Evolutionary conservation across 2,888 invertebrate species (phyloP).

Genomic region (Folsomia candida): DNA sequence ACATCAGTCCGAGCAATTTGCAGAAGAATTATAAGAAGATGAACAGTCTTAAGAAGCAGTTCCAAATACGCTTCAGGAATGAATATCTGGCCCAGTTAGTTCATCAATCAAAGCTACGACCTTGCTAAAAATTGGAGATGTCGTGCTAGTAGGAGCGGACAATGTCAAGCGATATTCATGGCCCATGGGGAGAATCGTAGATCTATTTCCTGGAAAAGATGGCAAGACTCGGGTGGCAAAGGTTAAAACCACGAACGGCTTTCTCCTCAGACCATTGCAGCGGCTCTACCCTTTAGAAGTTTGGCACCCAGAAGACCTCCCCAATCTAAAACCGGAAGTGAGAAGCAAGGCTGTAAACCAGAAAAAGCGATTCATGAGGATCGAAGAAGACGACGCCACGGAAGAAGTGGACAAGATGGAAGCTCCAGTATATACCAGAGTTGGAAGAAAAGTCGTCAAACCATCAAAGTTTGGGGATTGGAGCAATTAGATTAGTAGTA

Average conservation of each 20-base stretch:
- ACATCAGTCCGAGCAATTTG: not conserved
- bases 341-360: not conserved
- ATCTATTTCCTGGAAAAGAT: not conserved
- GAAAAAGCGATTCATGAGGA: not conserved
- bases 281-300: not conserved
- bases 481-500: not conserved
- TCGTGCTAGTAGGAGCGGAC: slow-evolving; percentile 10
- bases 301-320: not conserved
- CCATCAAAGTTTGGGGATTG: not conserved
- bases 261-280: not conserved
- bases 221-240: not conserved
- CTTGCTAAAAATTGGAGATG: not conserved
- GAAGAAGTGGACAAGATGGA: not conserved
- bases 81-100: slow-evolving; percentile 9
- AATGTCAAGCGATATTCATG: not conserved
- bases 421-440: not conserved
- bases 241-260: not conserved
- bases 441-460: not conserved
- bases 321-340: not conserved
- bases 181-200: not conserved
- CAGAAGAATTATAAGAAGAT: not conserved
- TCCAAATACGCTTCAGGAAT: slow-evolving; percentile 1
- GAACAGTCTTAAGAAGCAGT: not conserved
- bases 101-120: not conserved
- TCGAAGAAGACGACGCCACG: not conserved